Conservation (phyloP, 2,113 vertebrate species). For the Cyprinodon variegatus region DNA sequence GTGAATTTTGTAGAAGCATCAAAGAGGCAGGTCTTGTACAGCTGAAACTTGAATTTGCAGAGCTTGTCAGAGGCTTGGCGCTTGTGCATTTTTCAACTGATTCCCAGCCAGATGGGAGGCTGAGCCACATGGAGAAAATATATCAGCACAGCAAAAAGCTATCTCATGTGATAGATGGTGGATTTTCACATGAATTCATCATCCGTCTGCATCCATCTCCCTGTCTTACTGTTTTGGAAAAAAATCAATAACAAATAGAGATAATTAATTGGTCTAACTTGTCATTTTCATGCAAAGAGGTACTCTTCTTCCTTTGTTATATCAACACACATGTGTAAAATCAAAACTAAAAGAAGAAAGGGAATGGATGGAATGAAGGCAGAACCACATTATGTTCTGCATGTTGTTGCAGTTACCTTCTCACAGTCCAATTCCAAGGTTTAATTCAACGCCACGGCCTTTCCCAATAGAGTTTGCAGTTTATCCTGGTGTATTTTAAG, state of each 20-base stretch:
- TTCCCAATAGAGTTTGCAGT: too few relatives aligned
- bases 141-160: conserved; percentile 8
- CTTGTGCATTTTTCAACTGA: conserved; percentile 54
- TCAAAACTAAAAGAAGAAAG: conserved; percentile 23
- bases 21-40: conserved; percentile 33
- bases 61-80: conserved; percentile 64
- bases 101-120: conserved; percentile 47
- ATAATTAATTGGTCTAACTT: conserved; percentile 45
- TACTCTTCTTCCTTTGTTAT: conserved; percentile 18
- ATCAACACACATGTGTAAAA: conserved; percentile 29
- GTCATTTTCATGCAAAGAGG: conserved; percentile 28
- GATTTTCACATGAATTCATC: conserved; percentile 16
- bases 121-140: conserved; percentile 37
- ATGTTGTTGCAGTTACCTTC: not conserved
- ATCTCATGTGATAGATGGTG: conserved; percentile 28
- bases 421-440: too few relatives aligned
- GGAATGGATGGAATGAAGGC: conserved; percentile 15
- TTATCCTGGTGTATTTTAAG: too few relatives aligned
- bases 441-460: too few relatives aligned
- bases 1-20: conserved; percentile 32
- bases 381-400: not conserved
- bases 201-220: not conserved
- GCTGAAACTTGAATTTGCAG: conserved; percentile 54
- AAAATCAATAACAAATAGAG: conserved; percentile 23
- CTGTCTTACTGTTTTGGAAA: conserved; percentile 15